A percentile compares a stretch with the other conserved stretches of the same genome.
Evolutionary conservation across 2,888 invertebrate genomes (phyloP).

Genomic region (Vandiemenella viatica): DNA sequence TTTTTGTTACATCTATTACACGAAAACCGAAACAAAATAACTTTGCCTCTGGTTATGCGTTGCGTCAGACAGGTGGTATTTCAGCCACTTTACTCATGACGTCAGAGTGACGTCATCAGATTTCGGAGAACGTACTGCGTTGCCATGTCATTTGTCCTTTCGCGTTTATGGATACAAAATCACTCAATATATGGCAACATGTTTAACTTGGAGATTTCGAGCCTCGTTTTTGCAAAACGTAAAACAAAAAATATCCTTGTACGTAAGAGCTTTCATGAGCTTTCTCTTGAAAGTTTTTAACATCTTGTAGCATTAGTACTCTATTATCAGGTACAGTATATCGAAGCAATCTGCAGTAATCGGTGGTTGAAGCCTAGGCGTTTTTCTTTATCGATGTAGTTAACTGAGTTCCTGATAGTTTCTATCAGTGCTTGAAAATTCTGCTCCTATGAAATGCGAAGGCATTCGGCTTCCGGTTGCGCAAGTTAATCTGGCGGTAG

Average conservation of each 20-base stretch:
- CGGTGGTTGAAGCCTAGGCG: no score
- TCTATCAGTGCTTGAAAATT: not conserved
- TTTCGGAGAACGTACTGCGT: not conserved
- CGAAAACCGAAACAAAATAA: no score
- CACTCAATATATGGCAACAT: not conserved
- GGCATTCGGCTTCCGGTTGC: conserved; percentile 3
- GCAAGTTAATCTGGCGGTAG: conserved; percentile 1
- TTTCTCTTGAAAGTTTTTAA: no score
- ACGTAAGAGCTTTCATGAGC: no score
- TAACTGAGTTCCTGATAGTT: not conserved
- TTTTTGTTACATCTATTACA: no score
- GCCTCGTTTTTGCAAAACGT: not conserved
- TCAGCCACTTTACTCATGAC: conserved; percentile 3
- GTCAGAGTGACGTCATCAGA: conserved; percentile 10
- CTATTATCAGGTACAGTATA: no score
- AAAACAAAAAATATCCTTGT: no score
- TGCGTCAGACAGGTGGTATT: conserved; percentile 11
- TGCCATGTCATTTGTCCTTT: conserved; percentile 6
- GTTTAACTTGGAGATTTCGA: not conserved
- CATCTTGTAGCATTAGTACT: no score
- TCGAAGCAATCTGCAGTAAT: no score
- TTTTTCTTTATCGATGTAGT: no score
- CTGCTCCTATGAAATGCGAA: not conserved
- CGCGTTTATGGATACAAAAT: no score
- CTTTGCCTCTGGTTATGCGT: not conserved